phyloP scores from a whole-genome alignment of 2,888 invertebrate species.

The Trichacis sp. region DNA sequence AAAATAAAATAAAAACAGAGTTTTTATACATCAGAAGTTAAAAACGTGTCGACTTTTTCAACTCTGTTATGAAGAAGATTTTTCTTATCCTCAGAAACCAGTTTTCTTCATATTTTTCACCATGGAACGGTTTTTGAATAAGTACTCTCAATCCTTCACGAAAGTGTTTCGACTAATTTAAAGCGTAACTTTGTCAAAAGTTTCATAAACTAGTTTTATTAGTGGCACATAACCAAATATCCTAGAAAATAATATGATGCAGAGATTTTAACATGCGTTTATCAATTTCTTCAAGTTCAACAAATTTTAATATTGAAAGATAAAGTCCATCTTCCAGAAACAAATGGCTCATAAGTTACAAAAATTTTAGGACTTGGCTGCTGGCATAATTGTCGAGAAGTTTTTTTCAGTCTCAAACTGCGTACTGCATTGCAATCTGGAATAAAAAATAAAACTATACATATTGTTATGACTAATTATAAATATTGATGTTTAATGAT shows the following conservation, averaged over 20 bases:
- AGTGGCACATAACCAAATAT: slow-evolving; percentile 79
- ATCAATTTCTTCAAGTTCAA: slow-evolving; percentile 88
- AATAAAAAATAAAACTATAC: slow-evolving; percentile 44
- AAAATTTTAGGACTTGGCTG: slow-evolving; percentile 79
- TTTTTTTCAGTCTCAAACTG: slow-evolving; percentile 93
- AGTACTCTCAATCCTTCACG: slow-evolving; percentile 84
- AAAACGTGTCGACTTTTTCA: too few relatives aligned
- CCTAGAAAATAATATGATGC: slow-evolving; percentile 81
- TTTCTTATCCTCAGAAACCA: too few relatives aligned
- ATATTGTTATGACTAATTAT: too few relatives aligned
- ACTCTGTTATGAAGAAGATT: too few relatives aligned
- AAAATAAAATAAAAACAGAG: too few relatives aligned
- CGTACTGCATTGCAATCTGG: slow-evolving; percentile 88
- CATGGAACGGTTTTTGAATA: slow-evolving; percentile 91
- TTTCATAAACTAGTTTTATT: slow-evolving; percentile 73
- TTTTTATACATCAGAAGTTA: too few relatives aligned
- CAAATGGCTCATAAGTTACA: slow-evolving; percentile 83
- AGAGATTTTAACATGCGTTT: slow-evolving; percentile 82
- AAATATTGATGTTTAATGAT: too few relatives aligned
- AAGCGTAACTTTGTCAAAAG: slow-evolving; percentile 80
- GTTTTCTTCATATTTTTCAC: slow-evolving; percentile 77
- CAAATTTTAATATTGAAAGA: slow-evolving; percentile 87
- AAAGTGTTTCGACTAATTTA: slow-evolving; percentile 81
- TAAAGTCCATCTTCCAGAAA: slow-evolving; percentile 83
- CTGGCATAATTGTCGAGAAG: slow-evolving; percentile 77